Evolutionary conservation across 2,797 vertebrate species (phyloP).

Genomic region (Tinamus major): DNA sequence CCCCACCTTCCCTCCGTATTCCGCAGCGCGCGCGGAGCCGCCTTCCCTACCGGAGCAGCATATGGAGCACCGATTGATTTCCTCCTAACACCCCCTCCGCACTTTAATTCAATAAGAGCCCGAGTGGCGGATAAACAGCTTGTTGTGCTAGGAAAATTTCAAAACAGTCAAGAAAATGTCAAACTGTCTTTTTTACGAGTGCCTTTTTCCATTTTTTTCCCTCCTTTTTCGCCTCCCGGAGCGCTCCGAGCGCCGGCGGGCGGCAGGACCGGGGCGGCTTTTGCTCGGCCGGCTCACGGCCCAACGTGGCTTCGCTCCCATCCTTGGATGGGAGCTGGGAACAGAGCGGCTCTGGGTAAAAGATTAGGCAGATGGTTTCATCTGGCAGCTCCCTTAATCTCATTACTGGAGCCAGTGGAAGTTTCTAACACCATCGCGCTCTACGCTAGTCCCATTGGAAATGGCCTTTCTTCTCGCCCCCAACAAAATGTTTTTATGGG

Average conservation of each 20-base stretch:
- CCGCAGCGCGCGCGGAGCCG: slow-evolving; percentile 73
- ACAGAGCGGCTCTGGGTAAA: slow-evolving; percentile 35
- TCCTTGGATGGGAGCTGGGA: slow-evolving; percentile 31
- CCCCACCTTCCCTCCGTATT: slow-evolving; percentile 79
- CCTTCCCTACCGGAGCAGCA: slow-evolving; percentile 67
- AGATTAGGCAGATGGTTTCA: slow-evolving; percentile 72
- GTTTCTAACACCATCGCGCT: slow-evolving; percentile 49
- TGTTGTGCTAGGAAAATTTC: slow-evolving; percentile 79
- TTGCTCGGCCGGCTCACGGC: neutral
- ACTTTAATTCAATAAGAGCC: slow-evolving; percentile 81
- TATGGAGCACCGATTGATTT: slow-evolving; percentile 80
- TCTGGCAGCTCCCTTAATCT: slow-evolving; percentile 67
- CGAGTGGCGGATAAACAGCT: slow-evolving; percentile 79
- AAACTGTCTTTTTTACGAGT: slow-evolving; percentile 68
- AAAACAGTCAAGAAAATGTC: slow-evolving; percentile 80
- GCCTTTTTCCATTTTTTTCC: neutral
- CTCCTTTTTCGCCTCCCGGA: accelerated
- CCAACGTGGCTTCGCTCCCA: slow-evolving; percentile 21
- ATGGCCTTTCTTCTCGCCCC: neutral
- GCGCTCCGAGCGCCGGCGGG: neutral
- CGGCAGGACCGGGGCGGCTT: accelerated
- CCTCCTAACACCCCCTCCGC: slow-evolving; percentile 70
- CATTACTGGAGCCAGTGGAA: slow-evolving; percentile 54
- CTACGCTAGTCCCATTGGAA: slow-evolving; percentile 2
- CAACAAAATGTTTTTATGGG: neutral